phyloP scores from a whole-genome alignment of 2,113 vertebrate species.

The Phyllostomus hastatus region DNA sequence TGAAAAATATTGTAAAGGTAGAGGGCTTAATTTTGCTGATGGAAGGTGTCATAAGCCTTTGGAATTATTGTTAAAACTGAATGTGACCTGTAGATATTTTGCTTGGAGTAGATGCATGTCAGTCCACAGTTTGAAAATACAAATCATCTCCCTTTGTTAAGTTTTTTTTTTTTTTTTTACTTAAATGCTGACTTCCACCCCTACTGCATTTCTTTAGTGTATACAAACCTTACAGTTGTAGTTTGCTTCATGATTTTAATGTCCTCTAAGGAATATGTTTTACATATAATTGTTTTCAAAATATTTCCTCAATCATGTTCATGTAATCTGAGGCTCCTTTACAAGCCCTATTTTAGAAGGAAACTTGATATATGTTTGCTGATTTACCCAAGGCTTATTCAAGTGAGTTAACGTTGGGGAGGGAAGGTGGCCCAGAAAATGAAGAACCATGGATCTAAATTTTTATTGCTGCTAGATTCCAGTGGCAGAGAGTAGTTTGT shows the following conservation, averaged over 20 bases:
- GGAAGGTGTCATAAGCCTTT: background rate
- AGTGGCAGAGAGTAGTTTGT: background rate
- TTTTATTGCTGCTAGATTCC: background rate
- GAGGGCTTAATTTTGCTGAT: background rate
- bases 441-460: background rate
- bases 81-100: background rate
- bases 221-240: background rate
- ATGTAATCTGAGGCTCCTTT: conserved; percentile 26
- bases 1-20: background rate
- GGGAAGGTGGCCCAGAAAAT: background rate
- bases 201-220: background rate
- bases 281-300: background rate
- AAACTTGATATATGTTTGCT: conserved; percentile 39
- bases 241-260: background rate
- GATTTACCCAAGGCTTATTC: conserved; percentile 20
- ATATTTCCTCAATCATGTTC: background rate
- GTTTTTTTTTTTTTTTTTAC: background rate
- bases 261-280: background rate
- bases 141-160: background rate
- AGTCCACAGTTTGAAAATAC: background rate
- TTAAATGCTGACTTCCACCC: background rate
- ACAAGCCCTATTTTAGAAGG: conserved; percentile 40
- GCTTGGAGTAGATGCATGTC: background rate
- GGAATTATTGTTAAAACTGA: background rate
- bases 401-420: conserved; percentile 10